A percentile compares a stretch with the other conserved stretches of the same genome.
Conservation (phyloP, 2,113 vertebrate species). For the Plotosus lineatus region DNA sequence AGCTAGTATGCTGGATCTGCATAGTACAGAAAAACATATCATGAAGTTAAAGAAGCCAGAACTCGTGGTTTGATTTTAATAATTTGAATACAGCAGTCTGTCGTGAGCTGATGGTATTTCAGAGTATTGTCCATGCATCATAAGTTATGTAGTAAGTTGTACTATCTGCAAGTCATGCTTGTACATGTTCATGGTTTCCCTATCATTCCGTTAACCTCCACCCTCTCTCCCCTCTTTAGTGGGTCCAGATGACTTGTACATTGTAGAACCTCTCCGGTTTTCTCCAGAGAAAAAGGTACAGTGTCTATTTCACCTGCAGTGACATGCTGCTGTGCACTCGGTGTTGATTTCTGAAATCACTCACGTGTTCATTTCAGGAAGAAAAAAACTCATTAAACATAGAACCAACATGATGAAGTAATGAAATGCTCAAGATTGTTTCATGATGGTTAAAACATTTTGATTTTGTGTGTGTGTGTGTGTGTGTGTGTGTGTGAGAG, state of each 20-base stretch:
- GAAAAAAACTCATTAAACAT: not conserved
- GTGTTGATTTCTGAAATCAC: conserved; percentile 42
- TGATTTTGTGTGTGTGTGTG: not conserved
- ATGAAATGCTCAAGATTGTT: not conserved
- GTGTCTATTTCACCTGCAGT: conserved; percentile 59
- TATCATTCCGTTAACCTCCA: conserved; percentile 69
- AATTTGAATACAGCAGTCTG: too few relatives aligned
- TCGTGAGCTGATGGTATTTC: too few relatives aligned
- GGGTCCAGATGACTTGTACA: conserved; percentile 94
- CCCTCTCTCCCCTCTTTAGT: conserved; percentile 81
- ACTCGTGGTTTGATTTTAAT: too few relatives aligned
- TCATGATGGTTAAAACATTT: too few relatives aligned
- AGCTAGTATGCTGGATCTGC: too few relatives aligned
- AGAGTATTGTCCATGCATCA: too few relatives aligned
- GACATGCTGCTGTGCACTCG: conserved; percentile 52
- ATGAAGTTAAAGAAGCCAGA: too few relatives aligned
- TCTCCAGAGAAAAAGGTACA: conserved; percentile 98
- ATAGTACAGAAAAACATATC: too few relatives aligned
- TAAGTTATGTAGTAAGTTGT: not conserved
- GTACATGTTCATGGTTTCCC: conserved; percentile 69
- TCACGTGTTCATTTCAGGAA: not conserved
- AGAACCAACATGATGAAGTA: not conserved
- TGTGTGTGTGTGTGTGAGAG: not conserved
- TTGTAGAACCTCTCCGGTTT: conserved; percentile 98
- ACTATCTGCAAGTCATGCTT: conserved; percentile 75